These are phyloP conservation scores for Vidua chalybeata DNA, from an alignment of 2,113 vertebrate genomes.

Conservation along the genomic window DNA sequence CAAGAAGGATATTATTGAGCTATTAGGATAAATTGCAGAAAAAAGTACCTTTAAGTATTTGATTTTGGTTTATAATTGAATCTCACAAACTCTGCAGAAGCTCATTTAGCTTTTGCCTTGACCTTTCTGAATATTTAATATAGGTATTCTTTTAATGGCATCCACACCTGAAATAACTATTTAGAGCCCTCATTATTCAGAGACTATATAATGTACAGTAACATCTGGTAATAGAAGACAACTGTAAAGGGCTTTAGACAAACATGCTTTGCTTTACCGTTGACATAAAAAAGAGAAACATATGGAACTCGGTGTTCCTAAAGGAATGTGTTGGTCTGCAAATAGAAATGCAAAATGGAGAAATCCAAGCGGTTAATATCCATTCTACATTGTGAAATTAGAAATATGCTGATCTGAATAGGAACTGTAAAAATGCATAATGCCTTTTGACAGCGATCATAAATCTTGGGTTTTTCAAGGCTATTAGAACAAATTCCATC, in stretches of 20 bases:
- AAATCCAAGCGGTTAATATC: conserved; percentile 34
- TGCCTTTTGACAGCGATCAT: conserved; percentile 39
- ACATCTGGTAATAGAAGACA: background rate
- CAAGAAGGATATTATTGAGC: background rate
- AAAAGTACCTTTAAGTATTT: background rate
- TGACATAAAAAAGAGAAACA: background rate
- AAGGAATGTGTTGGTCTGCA: conserved; percentile 5
- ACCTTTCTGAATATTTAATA: background rate
- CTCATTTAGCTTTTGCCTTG: background rate
- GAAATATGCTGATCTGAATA: conserved; percentile 33
- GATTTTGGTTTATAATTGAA: background rate
- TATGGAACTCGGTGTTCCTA: conserved; percentile 1
- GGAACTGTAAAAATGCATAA: conserved; percentile 36
- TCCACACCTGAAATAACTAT: background rate
- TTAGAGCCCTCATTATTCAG: background rate
- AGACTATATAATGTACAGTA: background rate
- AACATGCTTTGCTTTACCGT: background rate
- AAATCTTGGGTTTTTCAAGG: conserved; percentile 43
- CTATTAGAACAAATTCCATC: conserved; percentile 49
- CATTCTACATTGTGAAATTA: conserved; percentile 31
- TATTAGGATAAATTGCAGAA: background rate
- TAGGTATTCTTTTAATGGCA: background rate
- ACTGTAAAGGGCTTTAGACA: background rate
- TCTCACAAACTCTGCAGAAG: background rate
- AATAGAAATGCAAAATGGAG: conserved; percentile 12